phyloP scores from a whole-genome alignment of 2,797 vertebrate genomes.

The Mus spretus region DNA sequence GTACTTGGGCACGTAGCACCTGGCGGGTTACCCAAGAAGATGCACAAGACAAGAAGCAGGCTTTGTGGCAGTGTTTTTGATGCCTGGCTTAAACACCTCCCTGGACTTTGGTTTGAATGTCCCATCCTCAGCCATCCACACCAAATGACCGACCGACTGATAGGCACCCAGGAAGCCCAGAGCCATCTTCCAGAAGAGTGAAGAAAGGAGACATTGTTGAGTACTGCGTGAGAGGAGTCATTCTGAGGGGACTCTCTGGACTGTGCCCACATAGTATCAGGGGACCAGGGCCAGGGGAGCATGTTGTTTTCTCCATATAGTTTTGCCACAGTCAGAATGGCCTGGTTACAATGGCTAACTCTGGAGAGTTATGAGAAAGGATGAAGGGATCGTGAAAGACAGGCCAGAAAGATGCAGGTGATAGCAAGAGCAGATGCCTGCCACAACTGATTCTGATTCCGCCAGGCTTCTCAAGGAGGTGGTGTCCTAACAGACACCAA shows the following conservation, averaged over 20 bases:
- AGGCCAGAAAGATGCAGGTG: fast-evolving
- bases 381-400: not conserved
- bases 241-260: too few relatives aligned
- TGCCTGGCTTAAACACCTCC: not conserved
- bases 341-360: not conserved
- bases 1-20: not conserved
- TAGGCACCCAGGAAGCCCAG: not conserved
- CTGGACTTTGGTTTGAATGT: not conserved
- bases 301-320: fast-evolving
- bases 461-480: too few relatives aligned
- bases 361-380: not conserved
- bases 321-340: not conserved
- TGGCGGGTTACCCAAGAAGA: not conserved
- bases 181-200: not conserved
- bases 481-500: fast-evolving
- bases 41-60: not conserved
- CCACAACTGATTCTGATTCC: fast-evolving
- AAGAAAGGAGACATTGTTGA: not conserved
- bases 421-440: not conserved
- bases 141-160: not conserved
- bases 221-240: not conserved
- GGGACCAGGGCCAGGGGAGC: not conserved
- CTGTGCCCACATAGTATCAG: not conserved
- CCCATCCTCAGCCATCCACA: not conserved
- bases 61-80: too few relatives aligned